These are phyloP conservation scores for Terebella lapidaria DNA, from an alignment of 2,888 invertebrate genomes.

Conservation along the genomic window DNA sequence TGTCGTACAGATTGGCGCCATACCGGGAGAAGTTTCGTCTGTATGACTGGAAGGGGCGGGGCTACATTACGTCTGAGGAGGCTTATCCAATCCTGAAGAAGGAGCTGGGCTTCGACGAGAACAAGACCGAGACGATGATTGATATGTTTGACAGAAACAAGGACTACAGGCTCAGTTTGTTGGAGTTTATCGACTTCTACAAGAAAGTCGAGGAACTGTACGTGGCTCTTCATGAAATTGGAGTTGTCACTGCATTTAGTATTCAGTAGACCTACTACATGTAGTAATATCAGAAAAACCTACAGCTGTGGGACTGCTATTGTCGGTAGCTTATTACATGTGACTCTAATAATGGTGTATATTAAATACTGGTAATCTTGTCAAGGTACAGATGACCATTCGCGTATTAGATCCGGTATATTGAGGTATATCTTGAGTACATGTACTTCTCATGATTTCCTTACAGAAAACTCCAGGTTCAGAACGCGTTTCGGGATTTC, in stretches of 20 bases:
- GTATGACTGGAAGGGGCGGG: constrained; percentile 18
- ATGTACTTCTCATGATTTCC: too few species aligned
- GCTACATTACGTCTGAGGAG: constrained; percentile 27
- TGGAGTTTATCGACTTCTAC: constrained; percentile 22
- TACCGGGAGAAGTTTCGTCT: constrained; percentile 13
- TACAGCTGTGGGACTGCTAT: too few species aligned
- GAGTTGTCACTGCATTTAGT: not conserved
- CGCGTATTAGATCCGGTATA: too few species aligned
- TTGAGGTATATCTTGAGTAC: too few species aligned
- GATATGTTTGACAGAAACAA: constrained; percentile 24
- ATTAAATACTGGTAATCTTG: too few species aligned
- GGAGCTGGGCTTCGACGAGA: constrained; percentile 23
- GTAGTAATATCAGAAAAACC: too few species aligned
- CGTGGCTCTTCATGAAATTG: constrained; percentile 7
- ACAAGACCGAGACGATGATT: constrained; percentile 24
- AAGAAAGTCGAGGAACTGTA: constrained; percentile 21
- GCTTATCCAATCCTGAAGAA: constrained; percentile 17
- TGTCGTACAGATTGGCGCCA: constrained; percentile 1
- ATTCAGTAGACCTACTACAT: not conserved
- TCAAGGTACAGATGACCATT: too few species aligned
- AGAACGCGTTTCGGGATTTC: constrained; percentile 19
- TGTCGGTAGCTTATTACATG: too few species aligned
- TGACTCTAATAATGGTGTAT: too few species aligned
- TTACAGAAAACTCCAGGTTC: constrained; percentile 20
- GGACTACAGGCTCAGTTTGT: constrained; percentile 24